phyloP scores from a whole-genome alignment of 2,797 vertebrate genomes.

The Hafferia zeledoni region DNA sequence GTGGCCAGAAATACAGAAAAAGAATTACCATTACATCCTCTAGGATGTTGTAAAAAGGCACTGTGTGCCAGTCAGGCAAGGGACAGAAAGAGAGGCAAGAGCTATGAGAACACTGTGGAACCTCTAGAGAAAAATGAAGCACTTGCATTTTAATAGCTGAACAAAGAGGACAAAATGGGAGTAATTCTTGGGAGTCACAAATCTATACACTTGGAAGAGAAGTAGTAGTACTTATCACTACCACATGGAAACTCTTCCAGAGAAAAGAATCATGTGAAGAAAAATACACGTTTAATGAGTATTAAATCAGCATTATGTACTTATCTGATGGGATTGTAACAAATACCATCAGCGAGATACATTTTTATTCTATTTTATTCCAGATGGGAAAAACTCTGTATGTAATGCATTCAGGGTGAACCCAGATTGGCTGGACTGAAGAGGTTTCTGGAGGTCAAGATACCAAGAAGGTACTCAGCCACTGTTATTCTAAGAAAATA shows the following conservation, averaged over 20 bases:
- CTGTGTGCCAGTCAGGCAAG: background rate
- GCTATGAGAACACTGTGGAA: background rate
- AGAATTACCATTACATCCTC: background rate
- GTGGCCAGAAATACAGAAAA: background rate
- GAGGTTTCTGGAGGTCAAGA: background rate
- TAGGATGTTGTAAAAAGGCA: background rate
- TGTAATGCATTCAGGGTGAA: background rate
- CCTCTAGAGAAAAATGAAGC: background rate
- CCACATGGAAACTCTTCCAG: background rate
- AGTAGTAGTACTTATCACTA: background rate
- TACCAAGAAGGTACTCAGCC: background rate
- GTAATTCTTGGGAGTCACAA: background rate
- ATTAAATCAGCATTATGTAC: background rate
- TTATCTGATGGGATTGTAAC: background rate
- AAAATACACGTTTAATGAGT: background rate
- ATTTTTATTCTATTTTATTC: background rate
- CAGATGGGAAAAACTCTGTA: background rate
- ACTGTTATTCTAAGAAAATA: background rate
- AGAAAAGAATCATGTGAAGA: background rate
- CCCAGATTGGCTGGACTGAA: background rate
- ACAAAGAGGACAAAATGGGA: background rate
- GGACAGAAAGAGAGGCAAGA: background rate
- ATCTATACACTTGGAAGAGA: background rate
- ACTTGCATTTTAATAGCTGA: background rate
- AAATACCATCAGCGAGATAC: background rate